Base-by-base conservation (phyloP, 2,888 invertebrate species). In the Drosophila prostipennis region DNA sequence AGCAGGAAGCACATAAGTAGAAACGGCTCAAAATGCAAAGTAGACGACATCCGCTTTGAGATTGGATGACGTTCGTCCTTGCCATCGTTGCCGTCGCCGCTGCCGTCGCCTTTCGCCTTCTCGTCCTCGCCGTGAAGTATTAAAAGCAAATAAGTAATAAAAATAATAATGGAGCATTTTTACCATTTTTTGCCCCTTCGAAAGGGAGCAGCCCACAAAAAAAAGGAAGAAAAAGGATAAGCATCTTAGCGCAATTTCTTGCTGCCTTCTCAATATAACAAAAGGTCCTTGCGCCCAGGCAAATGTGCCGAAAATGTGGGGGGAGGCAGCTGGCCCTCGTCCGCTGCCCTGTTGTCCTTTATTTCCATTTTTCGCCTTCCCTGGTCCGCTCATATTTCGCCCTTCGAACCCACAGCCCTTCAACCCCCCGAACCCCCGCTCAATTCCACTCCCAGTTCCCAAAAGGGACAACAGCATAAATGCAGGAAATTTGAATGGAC, bases 401-500 rank as follows among this genome's bases (percentile, higher is more conserved):
- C 39, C 39, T 29, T 45, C 45, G 45, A 42, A 42, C n/a, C 45
- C 45, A 1, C 13, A 49, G 34, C 51, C 40, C 48, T 16, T 34
- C 64, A 45, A 39, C 40, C 48, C 16, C 37, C 64, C 42, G n/a
- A 36, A 54, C 48, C 40, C 53, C 53, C 29, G 34, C 46, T 61
- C 68, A 61, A 55, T 63, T 73, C 36, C 40, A 61, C 57, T 63
- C 72, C 29, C 40, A 42, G 40, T 57, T 60, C 51, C 77, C 86
- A 71, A 57, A 72, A 86, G 80, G 88, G 86, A 88, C 88, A 86
- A 72, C 77, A 78, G 56, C 77, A 75, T 85, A 86, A 89, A 89
- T 81, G 86, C 89, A 86, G 89, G 89, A 86, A 86, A 86, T 86
- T 89, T 86, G 82, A 89, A 87, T 89, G 89, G 89, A 89, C 89